Percentiles rank a stretch among this genome's conserved stretches.
These are phyloP conservation scores for Ianthella basta DNA, from an alignment of 37 sponge, comb jelly and placozoan species.

Conservation along the genomic window DNA sequence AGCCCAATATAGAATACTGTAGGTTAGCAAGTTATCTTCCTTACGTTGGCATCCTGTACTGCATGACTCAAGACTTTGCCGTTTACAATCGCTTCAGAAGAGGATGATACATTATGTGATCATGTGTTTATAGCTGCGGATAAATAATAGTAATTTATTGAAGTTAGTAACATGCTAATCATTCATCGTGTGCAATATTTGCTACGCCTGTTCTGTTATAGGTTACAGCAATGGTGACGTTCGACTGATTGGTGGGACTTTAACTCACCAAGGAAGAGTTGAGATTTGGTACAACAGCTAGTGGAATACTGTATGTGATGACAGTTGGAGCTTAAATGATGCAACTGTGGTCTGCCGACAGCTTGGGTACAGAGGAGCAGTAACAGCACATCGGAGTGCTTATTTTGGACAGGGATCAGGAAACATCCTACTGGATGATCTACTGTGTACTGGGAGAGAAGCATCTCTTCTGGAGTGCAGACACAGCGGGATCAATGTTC, in stretches of 20 bases:
- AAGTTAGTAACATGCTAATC: no score
- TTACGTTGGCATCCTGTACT: no score
- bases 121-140: no score
- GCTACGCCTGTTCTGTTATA: no score
- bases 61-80: no score
- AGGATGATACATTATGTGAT: no score
- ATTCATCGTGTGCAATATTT: no score
- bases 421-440: neutral
- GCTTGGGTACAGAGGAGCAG: constrained; percentile 30
- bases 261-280: constrained; percentile 19
- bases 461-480: constrained; percentile 4
- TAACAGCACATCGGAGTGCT: neutral
- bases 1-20: no score
- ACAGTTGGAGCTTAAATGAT: constrained; percentile 25
- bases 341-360: constrained; percentile 41
- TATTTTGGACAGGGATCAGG: constrained; percentile 1
- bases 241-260: constrained; percentile 4
- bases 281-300: constrained; percentile 34
- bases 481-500: neutral
- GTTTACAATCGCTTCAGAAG: no score
- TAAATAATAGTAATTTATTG: no score
- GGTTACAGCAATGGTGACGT: constrained; percentile 4
- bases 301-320: constrained; percentile 35
- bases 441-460: neutral
- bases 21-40: no score